Base-by-base conservation (phyloP, 2,888 invertebrate species). In the Drosophila pseudotalamancana region DNA sequence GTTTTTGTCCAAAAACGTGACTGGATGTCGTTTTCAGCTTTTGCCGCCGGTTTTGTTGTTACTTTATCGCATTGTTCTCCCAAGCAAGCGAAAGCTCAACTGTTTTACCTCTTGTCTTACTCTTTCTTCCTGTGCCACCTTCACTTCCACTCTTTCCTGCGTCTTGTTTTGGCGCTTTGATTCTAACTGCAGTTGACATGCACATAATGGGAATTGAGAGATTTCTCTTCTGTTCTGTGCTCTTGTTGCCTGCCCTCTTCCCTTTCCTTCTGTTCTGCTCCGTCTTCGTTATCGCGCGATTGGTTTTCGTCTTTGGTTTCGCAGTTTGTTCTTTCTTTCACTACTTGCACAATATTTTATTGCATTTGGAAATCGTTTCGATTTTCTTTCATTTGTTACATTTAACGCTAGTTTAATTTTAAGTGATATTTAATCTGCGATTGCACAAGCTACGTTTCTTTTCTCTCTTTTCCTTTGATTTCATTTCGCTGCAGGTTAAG, bases 141-240 rank as follows among this genome's bases (percentile, higher is more conserved):
- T 45, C 16, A 35, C 4, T 6, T 27, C 21, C 19, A 9, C 9
- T 18, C 21, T 27, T 14, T 37, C 31, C 4, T 25, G 23, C 40
- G 25, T n/a, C 63, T 68, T 75, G 77, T 77, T 74, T 74, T 67
- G 69, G 63, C 67, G 67, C 60, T 76, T 86, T 85, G 84, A 85
- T 86, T 86, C 80, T 86, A 86, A 85, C 87, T 88, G 87, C 80
- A 86, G 86, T 83, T 85, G 84, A 85, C 84, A 85, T 87, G 84
- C 84, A 87, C 86, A 85, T 85, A 88, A 85, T 85, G 80, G 84
- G 83, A 85, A 85, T 84, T 87, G 83, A 79, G 83, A 87, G 83
- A 85, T 87, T 85, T 76, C 62, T 75, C 65, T 78, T 73, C 55
- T 68, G 49, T 53, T 54, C 27, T 39, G 48, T 40, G 32, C 27